Evolutionary conservation across 2,888 invertebrate species (phyloP), one percentile per base, ranked within the genome.

Genomic region (Drosophila aldrichi): DNA sequence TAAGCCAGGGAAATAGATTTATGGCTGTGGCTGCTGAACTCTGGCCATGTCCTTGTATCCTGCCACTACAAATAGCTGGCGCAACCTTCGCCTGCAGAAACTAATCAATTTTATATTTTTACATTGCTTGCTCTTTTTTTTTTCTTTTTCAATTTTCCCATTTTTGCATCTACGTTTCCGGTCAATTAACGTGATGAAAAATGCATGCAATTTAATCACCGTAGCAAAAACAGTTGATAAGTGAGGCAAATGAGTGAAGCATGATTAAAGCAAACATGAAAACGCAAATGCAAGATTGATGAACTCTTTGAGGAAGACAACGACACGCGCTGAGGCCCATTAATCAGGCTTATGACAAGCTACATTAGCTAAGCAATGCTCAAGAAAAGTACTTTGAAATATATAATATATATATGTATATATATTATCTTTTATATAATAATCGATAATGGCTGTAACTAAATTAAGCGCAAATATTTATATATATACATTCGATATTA

Each of bases 121-220:
- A 18, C 46, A 32, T 14, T 29, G 8, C 29, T 29, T n/a, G n/a
- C n/a, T n/a, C n/a, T 7, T 49, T 43, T 22, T 57, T 51, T 54
- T 25, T 25, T 44, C 0, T 46, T 10, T 25, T 29, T n/a, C 29
- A 12, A 29, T 48, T 48, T 48, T 32, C 18, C 6, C 57, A 46
- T n/a, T 46, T 58, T 63, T 72, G 62, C 60, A 54, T 65, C 69
- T 62, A 41, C 56, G 58, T 72, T 83, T 83, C 79, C 78, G 70
- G 62, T 76, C 81, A 86, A 83, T 83, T 83, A 82, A 65, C 55
- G 46, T 56, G 58, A 64, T 57, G 22, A 70, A 62, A 69, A 73
- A 67, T 70, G 56, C 55, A 70, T 61, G 56, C 48, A 44, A 60
- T 12, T 69, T 70, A 69, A 81, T 81, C 73, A 71, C 55, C 46